Percentiles rank a stretch among this genome's conserved stretches.
phyloP scores from a whole-genome alignment of 1,140 invertebrate species.

The Trachymyrmex septentrionalis region DNA sequence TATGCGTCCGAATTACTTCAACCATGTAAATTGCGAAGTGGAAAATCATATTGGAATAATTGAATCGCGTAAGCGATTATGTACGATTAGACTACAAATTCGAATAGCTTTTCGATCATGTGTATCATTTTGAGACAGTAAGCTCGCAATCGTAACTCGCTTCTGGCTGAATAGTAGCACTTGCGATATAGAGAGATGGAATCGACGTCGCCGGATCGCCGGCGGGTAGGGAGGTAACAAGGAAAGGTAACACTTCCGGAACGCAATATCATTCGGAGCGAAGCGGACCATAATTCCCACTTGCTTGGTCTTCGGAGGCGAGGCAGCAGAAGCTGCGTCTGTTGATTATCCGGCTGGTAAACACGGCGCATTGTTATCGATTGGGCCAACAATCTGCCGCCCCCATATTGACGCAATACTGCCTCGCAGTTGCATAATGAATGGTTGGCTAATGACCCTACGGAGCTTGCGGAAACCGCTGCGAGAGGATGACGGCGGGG shows the following conservation, averaged over 20 bases:
- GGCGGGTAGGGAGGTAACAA: not conserved
- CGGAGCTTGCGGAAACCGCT: conserved; percentile 84
- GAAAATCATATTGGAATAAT: conserved; percentile 50
- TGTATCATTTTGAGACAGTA: conserved; percentile 22
- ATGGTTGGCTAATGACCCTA: conserved; percentile 84
- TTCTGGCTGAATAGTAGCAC: conserved; percentile 22
- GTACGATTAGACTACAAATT: conserved; percentile 33
- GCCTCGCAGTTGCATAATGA: conserved; percentile 83
- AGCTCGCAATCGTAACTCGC: conserved; percentile 3
- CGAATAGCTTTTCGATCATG: conserved; percentile 40
- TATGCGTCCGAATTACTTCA: not conserved
- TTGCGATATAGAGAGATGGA: conserved; percentile 31
- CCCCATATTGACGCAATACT: conserved; percentile 83
- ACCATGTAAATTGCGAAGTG: conserved; percentile 25
- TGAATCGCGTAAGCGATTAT: conserved; percentile 11
- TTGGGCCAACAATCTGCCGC: conserved; percentile 82
- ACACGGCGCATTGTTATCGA: conserved; percentile 83
- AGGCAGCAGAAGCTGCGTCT: conserved; percentile 75
- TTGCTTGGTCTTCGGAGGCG: conserved; percentile 76
- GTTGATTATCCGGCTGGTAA: conserved; percentile 83
- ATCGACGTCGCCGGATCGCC: conserved; percentile 25
- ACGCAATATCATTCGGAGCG: conserved; percentile 74
- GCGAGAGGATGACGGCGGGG: conserved; percentile 74
- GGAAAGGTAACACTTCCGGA: conserved; percentile 69
- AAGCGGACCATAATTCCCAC: conserved; percentile 75